phyloP scores from a whole-genome alignment of 2,113 vertebrate species.

The Psittacula cyanocephala region DNA sequence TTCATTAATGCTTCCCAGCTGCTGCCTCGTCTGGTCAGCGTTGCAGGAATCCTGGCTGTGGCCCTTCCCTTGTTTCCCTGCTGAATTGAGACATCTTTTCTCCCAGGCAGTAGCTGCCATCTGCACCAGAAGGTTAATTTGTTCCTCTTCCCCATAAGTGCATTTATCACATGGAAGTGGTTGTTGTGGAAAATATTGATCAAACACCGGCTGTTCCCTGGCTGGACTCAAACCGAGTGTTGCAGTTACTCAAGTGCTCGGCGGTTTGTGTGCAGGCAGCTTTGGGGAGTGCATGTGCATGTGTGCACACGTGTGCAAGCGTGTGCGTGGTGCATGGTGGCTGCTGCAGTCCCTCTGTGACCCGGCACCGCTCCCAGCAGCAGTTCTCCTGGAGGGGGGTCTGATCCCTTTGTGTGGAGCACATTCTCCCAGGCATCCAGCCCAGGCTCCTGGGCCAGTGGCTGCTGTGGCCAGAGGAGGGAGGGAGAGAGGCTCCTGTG shows the following conservation, averaged over 20 bases:
- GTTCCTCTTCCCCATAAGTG: slow-evolving; percentile 67
- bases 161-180: slow-evolving; percentile 80
- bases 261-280: background rate
- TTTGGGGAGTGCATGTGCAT: fast-evolving
- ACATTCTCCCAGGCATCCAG: background rate
- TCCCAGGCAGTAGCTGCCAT: slow-evolving; percentile 69
- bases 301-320: background rate
- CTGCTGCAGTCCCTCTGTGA: background rate
- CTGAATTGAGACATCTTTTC: slow-evolving; percentile 77
- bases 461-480: fast-evolving
- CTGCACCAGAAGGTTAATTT: slow-evolving; percentile 75
- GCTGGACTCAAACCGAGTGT: slow-evolving; percentile 66
- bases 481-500: background rate
- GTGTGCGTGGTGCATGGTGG: fast-evolving
- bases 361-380: background rate
- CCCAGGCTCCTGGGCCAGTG: fast-evolving
- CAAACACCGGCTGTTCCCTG: slow-evolving; percentile 68
- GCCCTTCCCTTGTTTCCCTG: background rate
- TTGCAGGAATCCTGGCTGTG: background rate
- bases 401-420: background rate
- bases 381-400: background rate
- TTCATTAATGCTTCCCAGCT: background rate
- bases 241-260: slow-evolving; percentile 38
- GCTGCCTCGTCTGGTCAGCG: background rate
- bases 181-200: slow-evolving; percentile 79